Evolutionary conservation across 1,140 invertebrate species (phyloP), one percentile per base, ranked within the genome.

Genomic region (Ectropis grisescens): DNA sequence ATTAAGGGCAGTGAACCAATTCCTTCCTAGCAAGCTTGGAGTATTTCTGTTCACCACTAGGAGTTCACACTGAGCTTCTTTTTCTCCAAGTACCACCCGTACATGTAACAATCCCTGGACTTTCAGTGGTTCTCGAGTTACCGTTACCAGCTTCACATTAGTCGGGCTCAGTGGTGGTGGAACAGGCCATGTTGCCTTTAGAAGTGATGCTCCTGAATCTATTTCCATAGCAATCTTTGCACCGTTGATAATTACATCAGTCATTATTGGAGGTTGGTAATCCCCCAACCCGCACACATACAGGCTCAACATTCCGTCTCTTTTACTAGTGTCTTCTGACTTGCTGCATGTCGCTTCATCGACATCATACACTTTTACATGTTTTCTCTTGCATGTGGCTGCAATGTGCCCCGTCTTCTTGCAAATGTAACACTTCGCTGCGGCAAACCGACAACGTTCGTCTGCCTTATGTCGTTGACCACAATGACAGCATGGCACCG

Each of bases 361-460:
- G 4, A 41, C 11, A 13, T 38, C 33, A 11, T 52, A 37, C 5
- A 41, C 37, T 11, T 11, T 37, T 46, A 22, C 19, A 4, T 12
- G 14, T 12, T 24, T 33, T 46, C 29, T 49, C 43, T 14, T 22
- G 32, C 45, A 53, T 24, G 40, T 46, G 7, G 42, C 25, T 1
- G 41, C 40, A 24, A 52, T 43, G 29, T 52, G 48, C 2, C 48
- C 48, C 35, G 24, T 34, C 9, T 29, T 36, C 14, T 52, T 45
- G 29, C 50, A 54, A 29, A 45, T 45, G 37, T 25, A 54, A 23
- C 45, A 48, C 13, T 29, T 45, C n/a, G 46, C 45, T 26, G 40
- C 46, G 7, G 23, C 30, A 27, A 52, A 52, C 11, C 33, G 25
- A 33, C 49, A 52, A n/a, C 37, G 33, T 22, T 52, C 44, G 13